Conservation (phyloP, 2,888 invertebrate genomes). For the Erynnis tages region DNA sequence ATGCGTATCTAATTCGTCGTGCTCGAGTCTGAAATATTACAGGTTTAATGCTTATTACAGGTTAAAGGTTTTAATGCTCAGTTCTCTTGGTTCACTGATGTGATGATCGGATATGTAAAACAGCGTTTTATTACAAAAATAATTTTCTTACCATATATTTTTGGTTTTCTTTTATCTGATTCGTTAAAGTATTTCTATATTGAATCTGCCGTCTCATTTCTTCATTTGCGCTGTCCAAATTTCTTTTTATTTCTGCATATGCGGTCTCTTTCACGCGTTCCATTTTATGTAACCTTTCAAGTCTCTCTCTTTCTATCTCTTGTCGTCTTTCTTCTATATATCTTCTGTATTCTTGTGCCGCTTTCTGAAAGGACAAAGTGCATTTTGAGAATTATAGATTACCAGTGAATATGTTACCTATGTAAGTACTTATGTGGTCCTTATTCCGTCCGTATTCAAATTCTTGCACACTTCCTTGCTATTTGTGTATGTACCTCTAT, state of each 20-base stretch:
- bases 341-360: slow-evolving; percentile 55
- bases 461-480: too few species aligned
- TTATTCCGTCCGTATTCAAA: too few species aligned
- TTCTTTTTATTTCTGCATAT: slow-evolving; percentile 49
- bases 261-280: slow-evolving; percentile 56
- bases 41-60: too few species aligned
- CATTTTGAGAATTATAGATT: not conserved
- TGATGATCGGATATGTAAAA: too few species aligned
- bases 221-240: slow-evolving; percentile 51
- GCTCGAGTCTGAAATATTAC: too few species aligned
- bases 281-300: slow-evolving; percentile 50
- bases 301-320: slow-evolving; percentile 46
- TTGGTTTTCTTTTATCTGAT: slow-evolving; percentile 61
- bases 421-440: too few species aligned
- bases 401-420: too few species aligned
- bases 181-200: slow-evolving; percentile 54
- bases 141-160: slow-evolving; percentile 48
- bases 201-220: slow-evolving; percentile 59
- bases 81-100: too few species aligned
- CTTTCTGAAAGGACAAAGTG: slow-evolving; percentile 62
- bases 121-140: too few species aligned
- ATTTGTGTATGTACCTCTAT: too few species aligned
- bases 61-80: too few species aligned
- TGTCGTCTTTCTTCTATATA: slow-evolving; percentile 48
- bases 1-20: too few species aligned